Evolutionary conservation across 2,888 invertebrate genomes (phyloP), one percentile per base, ranked within the genome.

Genomic region (Zaprionus lineosus): DNA sequence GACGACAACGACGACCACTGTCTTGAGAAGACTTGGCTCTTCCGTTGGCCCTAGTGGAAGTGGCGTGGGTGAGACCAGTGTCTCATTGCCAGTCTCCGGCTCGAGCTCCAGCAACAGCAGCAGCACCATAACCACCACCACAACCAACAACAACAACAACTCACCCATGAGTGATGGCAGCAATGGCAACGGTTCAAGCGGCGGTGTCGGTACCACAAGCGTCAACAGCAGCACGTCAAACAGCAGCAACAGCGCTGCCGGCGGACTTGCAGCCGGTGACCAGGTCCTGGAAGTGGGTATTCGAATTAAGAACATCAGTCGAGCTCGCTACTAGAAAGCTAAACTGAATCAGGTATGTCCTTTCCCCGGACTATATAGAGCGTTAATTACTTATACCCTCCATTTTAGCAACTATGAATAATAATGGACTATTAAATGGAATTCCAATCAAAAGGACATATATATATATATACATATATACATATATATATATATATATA

Each of bases 201-300:
- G 12, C 2, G 46, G n/a, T 4, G 50, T 72, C 16, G 87, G 9
- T 26, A 39, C 18, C 14, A 9, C 43, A n/a, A 66, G 36, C 47
- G 65, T 59, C 47, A 53, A 28, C 26, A 66, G 62, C 59, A 64
- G 47, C 46, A 62, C 55, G 5, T 59, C 66, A 9, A 57, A 58
- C 48, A 64, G 65, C 47, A 79, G 55, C 61, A 67, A 56, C 41
- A 61, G 47, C 14, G 15, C 53, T 12, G 50, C 33, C 16, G 53
- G 46, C 6, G 57, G 46, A 12, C 24, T 24, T 7, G 24, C 8
- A 24, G 34, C 24, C 14, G 82, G 77, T 2, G 89, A 89, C 26
- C 89, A 89, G 62, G 88, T 89, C 37, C 74, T 89, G 40, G 89
- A 89, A 71, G 89, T 89, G 37, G 89, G 88, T 60, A 89, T 89